Evolutionary conservation across 1,140 invertebrate species (phyloP), one percentile per base, ranked within the genome.

Genomic region (Phthorimaea operculella): DNA sequence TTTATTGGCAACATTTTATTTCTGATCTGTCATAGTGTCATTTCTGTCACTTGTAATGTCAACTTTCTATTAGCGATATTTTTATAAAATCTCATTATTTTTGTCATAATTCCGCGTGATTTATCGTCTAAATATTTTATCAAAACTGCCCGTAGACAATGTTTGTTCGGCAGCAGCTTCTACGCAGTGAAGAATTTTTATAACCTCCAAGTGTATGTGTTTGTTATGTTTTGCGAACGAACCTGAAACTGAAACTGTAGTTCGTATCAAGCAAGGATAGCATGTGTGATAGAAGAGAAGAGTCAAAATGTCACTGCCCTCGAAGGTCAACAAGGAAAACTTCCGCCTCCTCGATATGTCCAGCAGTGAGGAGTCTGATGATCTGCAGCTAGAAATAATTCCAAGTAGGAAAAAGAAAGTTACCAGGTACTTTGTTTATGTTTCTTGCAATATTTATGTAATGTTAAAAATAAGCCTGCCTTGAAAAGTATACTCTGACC

Each of bases 331-430:
- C 61, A 90, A 90, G 61, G 90, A 90, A 82, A 89, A 89, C 47
- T 89, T 89, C 71, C 88, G 89, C 62, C 83, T 91, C 15, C 73
- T 91, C 61, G 88, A 89, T 63, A 72, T 88, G 50, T 85, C 89
- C 16, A 89, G 88, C 36, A 88, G 89, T 52, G 88, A 87, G 64
- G 88, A 90, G 52, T 89, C 89, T 0, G 88, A 90, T 61, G 78
- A 88, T 52, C 84, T 89, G n/a, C 89, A 90, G 68, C 68, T 90
- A 71, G 86, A 89, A 58, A 80, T 90, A 48, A 83, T 87, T 50
- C 87, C 88, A 12, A 89, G 86, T 62, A 89, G 89, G 63, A 88
- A 87, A 70, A 89, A 87, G 70, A 78, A 86, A 69, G 75, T 82
- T 36, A 74, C 76, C 21, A 81, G 81, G 81, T 82, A 55, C 36